phyloP scores from a whole-genome alignment of 2,888 invertebrate species.

The Meteorus colon region DNA sequence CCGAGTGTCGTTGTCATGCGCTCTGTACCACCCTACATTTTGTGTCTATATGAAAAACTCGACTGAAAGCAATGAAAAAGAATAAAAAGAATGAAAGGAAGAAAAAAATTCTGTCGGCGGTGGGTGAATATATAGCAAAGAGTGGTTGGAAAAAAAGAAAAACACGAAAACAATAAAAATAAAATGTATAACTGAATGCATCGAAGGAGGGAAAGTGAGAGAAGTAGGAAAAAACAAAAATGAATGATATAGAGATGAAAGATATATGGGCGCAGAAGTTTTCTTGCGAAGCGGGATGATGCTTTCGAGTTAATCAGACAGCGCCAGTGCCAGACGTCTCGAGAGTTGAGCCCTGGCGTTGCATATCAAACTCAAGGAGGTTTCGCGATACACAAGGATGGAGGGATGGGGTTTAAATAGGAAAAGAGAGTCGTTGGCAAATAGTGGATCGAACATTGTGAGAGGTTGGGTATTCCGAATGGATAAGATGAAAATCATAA shows the following conservation, averaged over 20 bases:
- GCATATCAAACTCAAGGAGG: constrained; percentile 9
- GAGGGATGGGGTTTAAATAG: constrained; percentile 23
- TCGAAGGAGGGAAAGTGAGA: constrained; percentile 32
- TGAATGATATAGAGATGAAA: constrained; percentile 34
- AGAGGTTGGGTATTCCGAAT: background rate
- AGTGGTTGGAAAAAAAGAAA: constrained; percentile 22
- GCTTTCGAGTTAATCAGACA: constrained; percentile 68
- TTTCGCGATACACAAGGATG: constrained; percentile 12
- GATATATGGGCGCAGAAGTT: constrained; percentile 51
- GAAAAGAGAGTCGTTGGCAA: constrained; percentile 33
- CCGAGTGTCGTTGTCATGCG: constrained; percentile 9
- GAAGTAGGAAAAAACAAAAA: constrained; percentile 38
- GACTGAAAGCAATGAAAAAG: constrained; percentile 9
- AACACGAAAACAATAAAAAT: constrained; percentile 18
- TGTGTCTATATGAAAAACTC: constrained; percentile 35
- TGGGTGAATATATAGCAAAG: background rate
- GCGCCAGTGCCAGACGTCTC: constrained; percentile 66
- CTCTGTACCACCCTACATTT: constrained; percentile 20
- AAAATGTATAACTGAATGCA: constrained; percentile 16
- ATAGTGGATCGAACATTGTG: background rate
- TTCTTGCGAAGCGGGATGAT: constrained; percentile 58
- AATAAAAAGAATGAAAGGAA: background rate
- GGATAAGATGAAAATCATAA: background rate
- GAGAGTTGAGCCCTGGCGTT: constrained; percentile 56
- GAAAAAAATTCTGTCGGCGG: background rate